Percentiles rank a stretch among this genome's conserved stretches.
Conservation (phyloP, 2,888 invertebrate species). For the Unio pictorum region DNA sequence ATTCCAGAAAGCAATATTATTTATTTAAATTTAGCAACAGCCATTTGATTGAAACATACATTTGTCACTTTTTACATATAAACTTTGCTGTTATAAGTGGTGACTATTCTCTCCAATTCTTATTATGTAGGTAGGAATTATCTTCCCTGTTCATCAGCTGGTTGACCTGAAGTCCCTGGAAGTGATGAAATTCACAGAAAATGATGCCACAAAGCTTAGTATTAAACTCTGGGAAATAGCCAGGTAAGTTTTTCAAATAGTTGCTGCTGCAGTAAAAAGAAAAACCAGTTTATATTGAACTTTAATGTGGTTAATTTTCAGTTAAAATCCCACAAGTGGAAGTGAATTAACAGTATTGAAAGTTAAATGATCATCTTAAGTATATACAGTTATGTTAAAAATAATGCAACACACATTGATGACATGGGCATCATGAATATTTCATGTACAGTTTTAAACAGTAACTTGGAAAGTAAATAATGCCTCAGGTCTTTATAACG, state of each 20-base stretch:
- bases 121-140: conserved; percentile 56
- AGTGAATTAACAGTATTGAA: neutral
- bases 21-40: neutral
- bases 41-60: neutral
- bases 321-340: neutral
- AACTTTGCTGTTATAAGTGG: too few relatives aligned
- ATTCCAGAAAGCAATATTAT: neutral
- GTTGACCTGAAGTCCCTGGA: conserved; percentile 67
- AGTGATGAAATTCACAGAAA: conserved; percentile 69
- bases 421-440: too few relatives aligned
- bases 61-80: neutral
- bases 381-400: too few relatives aligned
- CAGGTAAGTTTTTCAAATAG: conserved; percentile 51
- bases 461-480: too few relatives aligned
- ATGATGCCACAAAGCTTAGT: conserved; percentile 68
- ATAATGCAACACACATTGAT: too few relatives aligned
- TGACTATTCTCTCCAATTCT: neutral
- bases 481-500: too few relatives aligned
- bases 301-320: neutral
- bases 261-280: neutral
- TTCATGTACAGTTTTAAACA: too few relatives aligned
- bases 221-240: conserved; percentile 73
- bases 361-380: neutral
- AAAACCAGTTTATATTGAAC: too few relatives aligned
- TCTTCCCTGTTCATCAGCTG: conserved; percentile 65